Percentiles rank a stretch among this genome's conserved stretches.
phyloP scores from a whole-genome alignment of 1,140 invertebrate genomes.

The Trachelipus rathkii region DNA sequence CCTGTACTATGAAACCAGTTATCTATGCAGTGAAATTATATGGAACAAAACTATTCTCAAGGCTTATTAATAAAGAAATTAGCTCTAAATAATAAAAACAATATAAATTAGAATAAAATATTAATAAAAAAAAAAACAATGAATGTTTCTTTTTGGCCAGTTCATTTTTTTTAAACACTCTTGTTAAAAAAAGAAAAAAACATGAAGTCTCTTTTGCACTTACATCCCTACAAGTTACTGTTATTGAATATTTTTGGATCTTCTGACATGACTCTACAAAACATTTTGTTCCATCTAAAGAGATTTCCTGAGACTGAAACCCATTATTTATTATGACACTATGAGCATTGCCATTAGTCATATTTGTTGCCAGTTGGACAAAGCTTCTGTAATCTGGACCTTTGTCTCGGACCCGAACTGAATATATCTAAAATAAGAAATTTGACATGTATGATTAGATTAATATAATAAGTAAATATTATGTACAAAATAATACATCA shows the following conservation, averaged over 20 bases:
- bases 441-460: neutral
- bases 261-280: constrained; percentile 34
- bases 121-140: no score
- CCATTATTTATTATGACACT: constrained; percentile 33
- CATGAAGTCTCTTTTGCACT: no score
- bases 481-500: neutral
- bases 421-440: constrained; percentile 59
- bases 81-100: no score
- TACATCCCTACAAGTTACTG: constrained; percentile 20
- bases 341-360: constrained; percentile 25
- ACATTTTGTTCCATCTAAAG: constrained; percentile 31
- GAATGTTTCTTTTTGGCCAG: no score
- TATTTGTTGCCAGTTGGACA: constrained; percentile 61
- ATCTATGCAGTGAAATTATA: no score
- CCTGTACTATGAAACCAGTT: no score
- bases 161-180: no score
- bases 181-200: no score
- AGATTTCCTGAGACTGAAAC: constrained; percentile 18
- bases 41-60: no score
- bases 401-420: constrained; percentile 64
- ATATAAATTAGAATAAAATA: no score
- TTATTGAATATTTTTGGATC: constrained; percentile 43
- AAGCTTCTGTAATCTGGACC: constrained; percentile 69
- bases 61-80: no score
- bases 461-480: neutral